phyloP scores from a whole-genome alignment of 2,797 vertebrate genomes.

The Malurus leucopterus region DNA sequence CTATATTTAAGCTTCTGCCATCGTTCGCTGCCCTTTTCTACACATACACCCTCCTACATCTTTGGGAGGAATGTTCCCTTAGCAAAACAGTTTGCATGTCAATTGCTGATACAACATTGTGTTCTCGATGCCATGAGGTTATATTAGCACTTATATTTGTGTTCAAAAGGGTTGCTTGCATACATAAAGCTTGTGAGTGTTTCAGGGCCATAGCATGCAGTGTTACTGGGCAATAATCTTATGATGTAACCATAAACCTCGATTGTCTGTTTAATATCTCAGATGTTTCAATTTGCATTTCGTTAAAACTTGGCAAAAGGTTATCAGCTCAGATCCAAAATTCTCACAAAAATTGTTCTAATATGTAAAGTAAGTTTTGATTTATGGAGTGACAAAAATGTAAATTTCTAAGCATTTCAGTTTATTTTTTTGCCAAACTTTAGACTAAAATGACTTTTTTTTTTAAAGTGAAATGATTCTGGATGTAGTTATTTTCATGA shows the following conservation, averaged over 20 bases:
- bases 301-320: conserved; percentile 80
- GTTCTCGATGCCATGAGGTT: conserved; percentile 49
- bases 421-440: conserved; percentile 77
- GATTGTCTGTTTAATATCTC: conserved; percentile 77
- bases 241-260: conserved; percentile 72
- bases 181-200: conserved; percentile 25
- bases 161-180: conserved; percentile 47
- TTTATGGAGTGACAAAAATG: conserved; percentile 84
- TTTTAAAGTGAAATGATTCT: conserved; percentile 50
- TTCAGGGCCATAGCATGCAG: conserved; percentile 45
- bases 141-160: conserved; percentile 36
- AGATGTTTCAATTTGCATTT: conserved; percentile 83
- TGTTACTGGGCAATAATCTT: conserved; percentile 67
- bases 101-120: conserved; percentile 49
- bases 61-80: conserved; percentile 51
- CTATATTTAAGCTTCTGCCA: conserved; percentile 51
- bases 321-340: conserved; percentile 77
- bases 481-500: conserved; percentile 50
- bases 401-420: conserved; percentile 77
- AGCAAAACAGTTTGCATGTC: conserved; percentile 58
- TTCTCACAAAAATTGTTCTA: conserved; percentile 74
- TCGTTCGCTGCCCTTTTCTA: conserved; percentile 41
- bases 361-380: conserved; percentile 83
- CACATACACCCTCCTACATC: conserved; percentile 44
- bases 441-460: conserved; percentile 67